These are phyloP conservation scores for Nanorana parkeri DNA, from an alignment of 2,113 vertebrate species.

Conservation along the genomic window DNA sequence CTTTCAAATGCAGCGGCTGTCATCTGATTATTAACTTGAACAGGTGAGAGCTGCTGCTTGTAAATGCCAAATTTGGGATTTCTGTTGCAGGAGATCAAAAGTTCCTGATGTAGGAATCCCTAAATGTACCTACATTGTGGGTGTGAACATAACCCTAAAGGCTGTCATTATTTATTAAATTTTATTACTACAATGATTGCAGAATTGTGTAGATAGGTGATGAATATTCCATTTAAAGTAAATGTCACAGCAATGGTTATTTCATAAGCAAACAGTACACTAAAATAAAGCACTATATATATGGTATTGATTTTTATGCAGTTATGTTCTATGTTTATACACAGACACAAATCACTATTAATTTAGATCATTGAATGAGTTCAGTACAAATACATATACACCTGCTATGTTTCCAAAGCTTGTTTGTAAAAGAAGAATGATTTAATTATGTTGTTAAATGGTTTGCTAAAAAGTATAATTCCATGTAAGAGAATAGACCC, in stretches of 20 bases:
- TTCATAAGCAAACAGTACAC: background rate
- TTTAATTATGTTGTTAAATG: background rate
- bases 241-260: background rate
- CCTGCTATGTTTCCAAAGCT: background rate
- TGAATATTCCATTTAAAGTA: background rate
- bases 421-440: constrained; percentile 5
- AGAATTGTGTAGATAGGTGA: background rate
- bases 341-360: background rate
- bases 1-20: too few species aligned
- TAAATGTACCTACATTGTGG: too few species aligned
- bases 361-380: background rate
- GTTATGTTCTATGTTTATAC: background rate
- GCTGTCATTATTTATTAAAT: too few species aligned
- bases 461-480: background rate
- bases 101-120: too few species aligned
- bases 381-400: constrained; percentile 5
- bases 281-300: background rate
- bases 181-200: background rate
- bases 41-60: too few species aligned
- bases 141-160: too few species aligned
- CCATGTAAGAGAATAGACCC: background rate
- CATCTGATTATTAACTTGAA: too few species aligned
- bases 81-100: too few species aligned
- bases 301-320: background rate
- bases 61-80: too few species aligned